A percentile compares a stretch with the other conserved stretches of the same genome.
Conservation (phyloP, 2,113 vertebrate genomes). For the Etia nguti region DNA sequence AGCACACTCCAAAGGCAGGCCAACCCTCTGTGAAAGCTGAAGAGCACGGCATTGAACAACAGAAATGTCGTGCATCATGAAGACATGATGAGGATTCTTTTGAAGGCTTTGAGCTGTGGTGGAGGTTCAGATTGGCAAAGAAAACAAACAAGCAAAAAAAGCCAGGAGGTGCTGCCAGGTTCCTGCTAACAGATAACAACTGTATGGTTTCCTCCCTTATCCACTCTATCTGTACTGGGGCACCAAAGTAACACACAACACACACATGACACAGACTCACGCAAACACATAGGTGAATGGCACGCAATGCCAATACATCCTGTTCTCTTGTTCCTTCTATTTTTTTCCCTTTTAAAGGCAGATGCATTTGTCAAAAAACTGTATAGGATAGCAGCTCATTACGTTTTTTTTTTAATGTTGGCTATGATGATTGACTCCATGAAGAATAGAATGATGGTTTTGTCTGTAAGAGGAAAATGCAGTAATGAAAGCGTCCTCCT, state of each 20-base stretch:
- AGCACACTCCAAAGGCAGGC: neutral
- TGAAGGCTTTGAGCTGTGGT: neutral
- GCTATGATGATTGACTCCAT: neutral
- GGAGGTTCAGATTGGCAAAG: neutral
- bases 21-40: neutral
- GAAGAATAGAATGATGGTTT: neutral
- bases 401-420: neutral
- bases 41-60: neutral
- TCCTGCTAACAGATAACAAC: constrained; percentile 22
- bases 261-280: no score
- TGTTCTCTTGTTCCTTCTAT: neutral
- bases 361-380: neutral
- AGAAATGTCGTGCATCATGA: neutral
- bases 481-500: neutral
- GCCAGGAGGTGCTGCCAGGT: neutral
- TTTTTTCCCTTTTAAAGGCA: neutral
- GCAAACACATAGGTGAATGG: neutral
- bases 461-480: neutral
- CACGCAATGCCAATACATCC: neutral
- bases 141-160: neutral
- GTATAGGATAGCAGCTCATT: neutral
- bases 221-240: constrained; percentile 12
- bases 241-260: neutral
- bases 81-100: neutral
- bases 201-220: constrained; percentile 17